phyloP scores from a whole-genome alignment of 2,888 invertebrate genomes.

The Melitaea athalia region DNA sequence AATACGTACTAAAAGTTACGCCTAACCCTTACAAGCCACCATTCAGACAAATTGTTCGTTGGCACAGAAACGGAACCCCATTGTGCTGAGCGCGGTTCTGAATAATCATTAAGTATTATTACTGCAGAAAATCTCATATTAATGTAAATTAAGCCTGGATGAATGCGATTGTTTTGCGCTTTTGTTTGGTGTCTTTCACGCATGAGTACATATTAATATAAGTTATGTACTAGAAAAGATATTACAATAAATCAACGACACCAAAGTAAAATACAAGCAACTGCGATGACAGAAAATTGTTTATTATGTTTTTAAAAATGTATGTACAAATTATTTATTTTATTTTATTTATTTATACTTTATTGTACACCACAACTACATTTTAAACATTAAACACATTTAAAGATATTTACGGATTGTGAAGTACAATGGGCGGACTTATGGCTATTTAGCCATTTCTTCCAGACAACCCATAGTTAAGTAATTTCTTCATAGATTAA shows the following conservation, averaged over 20 bases:
- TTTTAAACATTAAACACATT: no score
- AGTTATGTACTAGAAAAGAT: constrained; percentile 10
- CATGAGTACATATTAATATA: constrained; percentile 36
- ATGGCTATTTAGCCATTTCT: no score
- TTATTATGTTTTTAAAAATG: no score
- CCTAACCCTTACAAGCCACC: constrained; percentile 44
- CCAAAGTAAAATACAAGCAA: background rate
- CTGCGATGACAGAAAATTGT: background rate
- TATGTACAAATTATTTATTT: no score
- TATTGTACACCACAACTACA: no score
- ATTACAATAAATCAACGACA: background rate
- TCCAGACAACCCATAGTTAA: no score
- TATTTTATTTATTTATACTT: no score
- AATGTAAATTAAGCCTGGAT: constrained; percentile 70
- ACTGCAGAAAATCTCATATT: constrained; percentile 74
- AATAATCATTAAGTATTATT: constrained; percentile 72
- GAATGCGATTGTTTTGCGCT: constrained; percentile 64
- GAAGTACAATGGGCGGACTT: no score
- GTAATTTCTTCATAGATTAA: no score
- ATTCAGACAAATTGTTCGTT: constrained; percentile 66
- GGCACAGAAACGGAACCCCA: constrained; percentile 71
- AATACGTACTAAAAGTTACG: constrained; percentile 14
- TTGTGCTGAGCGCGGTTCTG: constrained; percentile 64
- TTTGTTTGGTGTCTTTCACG: constrained; percentile 43
- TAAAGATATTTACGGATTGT: no score